These are phyloP conservation scores for Apostichopus leukothele DNA, from an alignment of 53 echinoderm and acorn worm genomes.

Conservation along the genomic window DNA sequence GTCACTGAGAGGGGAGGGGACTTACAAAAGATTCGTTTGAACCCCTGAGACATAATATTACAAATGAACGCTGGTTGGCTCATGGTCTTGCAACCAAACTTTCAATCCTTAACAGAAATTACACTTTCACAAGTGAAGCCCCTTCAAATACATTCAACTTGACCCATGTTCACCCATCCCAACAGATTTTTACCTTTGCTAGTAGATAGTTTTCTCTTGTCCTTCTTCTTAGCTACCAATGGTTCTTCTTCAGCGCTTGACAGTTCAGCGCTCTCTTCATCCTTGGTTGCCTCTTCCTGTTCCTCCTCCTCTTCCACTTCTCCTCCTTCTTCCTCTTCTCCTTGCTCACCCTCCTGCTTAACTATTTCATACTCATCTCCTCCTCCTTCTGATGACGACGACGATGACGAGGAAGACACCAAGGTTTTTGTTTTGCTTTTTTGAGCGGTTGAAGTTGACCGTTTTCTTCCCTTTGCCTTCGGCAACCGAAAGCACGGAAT, in stretches of 20 bases:
- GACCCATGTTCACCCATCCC: no score
- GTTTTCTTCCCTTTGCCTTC: slow-evolving; percentile 19
- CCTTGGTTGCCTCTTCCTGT: background rate
- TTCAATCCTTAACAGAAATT: no score
- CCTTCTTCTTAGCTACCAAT: slow-evolving; percentile 1
- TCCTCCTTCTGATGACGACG: background rate
- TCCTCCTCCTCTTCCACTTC: background rate
- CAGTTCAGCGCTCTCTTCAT: slow-evolving; percentile 23
- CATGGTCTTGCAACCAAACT: no score
- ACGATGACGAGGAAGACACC: background rate
- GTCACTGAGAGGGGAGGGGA: no score
- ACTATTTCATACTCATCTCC: background rate
- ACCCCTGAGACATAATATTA: no score
- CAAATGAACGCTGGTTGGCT: no score
- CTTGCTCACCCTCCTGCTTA: background rate
- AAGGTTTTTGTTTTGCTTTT: slow-evolving; percentile 18
- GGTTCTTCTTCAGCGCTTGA: slow-evolving; percentile 24
- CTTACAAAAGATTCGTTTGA: no score
- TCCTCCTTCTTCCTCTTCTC: background rate
- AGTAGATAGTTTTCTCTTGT: background rate
- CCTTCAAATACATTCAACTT: no score
- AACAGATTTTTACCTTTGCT: background rate
- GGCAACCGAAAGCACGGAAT: background rate
- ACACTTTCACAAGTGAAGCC: no score
- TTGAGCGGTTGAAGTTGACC: slow-evolving; percentile 8